Evolutionary conservation across 2,113 vertebrate genomes (phyloP), one percentile per base, ranked within the genome.

Genomic region (Haemorhous mexicanus): DNA sequence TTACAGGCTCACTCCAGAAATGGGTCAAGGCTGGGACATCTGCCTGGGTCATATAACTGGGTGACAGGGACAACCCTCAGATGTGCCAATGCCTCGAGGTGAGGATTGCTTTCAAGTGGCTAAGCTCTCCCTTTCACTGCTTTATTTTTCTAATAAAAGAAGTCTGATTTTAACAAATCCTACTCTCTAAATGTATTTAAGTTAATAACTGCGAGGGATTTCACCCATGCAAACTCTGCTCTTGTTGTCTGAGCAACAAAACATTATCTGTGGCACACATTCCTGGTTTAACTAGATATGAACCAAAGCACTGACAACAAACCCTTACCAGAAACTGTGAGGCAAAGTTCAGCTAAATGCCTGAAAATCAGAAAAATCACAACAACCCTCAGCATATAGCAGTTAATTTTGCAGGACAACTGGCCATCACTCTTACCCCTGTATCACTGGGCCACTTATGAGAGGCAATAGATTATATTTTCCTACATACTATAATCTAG

Each of bases 1-100:
- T 90, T 95, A 92, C 74, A 85, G 81, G 73, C 67, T 82, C 15
- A 61, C 44, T 62, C 81, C 66, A 93, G 67, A 96, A 96, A 81
- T 91, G 75, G 88, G 92, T 97, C 90, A 84, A 78, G 86, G 78
- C 70, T 85, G 77, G 85, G 89, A 90, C 82, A 75, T 89, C 73
- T 77, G 86, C 92, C 80, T 80, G 64, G 87, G 74, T 89, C 89
- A 64, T 87, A 92, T 75, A 93, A 92, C 86, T 55, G 69, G 79
- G 72, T 84, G 94, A 91, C 82, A 86, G 55, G 33, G 43, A 83
- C 78, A 94, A 44, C 53, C 33, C 84, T 93, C 58, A 53, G 44
- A 87, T 61, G 49, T 35, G 85, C 55, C 80, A 63, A 17, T 69
- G 84, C 67, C 81, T 89, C 14, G 4, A 94, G 88, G 55, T 46